A percentile compares a stretch with the other conserved stretches of the same genome.
phyloP scores from a whole-genome alignment of 2,113 vertebrate species.

The Hippoglossus stenolepis region DNA sequence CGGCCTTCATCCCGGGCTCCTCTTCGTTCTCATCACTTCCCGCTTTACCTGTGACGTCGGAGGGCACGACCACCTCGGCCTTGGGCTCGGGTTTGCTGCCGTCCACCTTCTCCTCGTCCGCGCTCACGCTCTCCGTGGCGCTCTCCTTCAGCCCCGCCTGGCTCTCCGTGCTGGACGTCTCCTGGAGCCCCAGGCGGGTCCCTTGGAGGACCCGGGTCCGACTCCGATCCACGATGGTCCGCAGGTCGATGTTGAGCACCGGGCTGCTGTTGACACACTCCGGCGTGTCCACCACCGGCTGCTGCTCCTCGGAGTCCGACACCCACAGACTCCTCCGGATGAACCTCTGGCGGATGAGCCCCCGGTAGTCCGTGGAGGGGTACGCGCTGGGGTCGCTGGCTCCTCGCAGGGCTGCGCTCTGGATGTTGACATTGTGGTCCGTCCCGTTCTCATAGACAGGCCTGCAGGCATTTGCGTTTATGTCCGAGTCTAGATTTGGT shows the following conservation, averaged over 20 bases:
- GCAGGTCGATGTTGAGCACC: slow-evolving; percentile 71
- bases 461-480: slow-evolving; percentile 70
- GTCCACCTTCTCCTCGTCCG: slow-evolving; percentile 68
- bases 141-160: slow-evolving; percentile 64
- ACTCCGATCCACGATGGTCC: slow-evolving; percentile 75
- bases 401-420: slow-evolving; percentile 77
- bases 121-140: slow-evolving; percentile 57
- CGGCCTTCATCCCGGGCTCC: slow-evolving; percentile 95
- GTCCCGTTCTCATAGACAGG: slow-evolving; percentile 79
- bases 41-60: slow-evolving; percentile 80
- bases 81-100: slow-evolving; percentile 54
- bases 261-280: slow-evolving; percentile 79
- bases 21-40: slow-evolving; percentile 90
- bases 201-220: slow-evolving; percentile 61
- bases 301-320: slow-evolving; percentile 90
- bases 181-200: slow-evolving; percentile 67
- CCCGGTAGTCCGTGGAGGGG: slow-evolving; percentile 75
- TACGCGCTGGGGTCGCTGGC: slow-evolving; percentile 79
- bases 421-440: slow-evolving; percentile 76
- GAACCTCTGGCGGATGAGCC: slow-evolving; percentile 89
- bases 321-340: slow-evolving; percentile 91
- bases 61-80: slow-evolving; percentile 68
- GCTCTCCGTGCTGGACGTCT: slow-evolving; percentile 63
- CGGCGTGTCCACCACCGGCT: slow-evolving; percentile 80
- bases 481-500: slow-evolving; percentile 79